Percentiles rank a stretch among this genome's conserved stretches.
phyloP scores from a whole-genome alignment of 2,888 invertebrate genomes.

The Acanthosepion pharaonis region DNA sequence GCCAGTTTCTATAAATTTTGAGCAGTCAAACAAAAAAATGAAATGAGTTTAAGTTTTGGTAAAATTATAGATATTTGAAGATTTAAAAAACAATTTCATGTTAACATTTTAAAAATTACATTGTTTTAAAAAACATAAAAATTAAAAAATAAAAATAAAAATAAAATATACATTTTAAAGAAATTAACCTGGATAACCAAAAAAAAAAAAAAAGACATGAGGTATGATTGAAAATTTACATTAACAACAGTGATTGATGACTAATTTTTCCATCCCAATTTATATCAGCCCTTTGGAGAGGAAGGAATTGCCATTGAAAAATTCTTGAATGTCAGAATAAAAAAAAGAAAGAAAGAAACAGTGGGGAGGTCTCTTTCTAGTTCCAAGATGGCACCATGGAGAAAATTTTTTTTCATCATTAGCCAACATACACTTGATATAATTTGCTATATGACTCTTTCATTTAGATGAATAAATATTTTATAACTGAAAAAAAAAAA shows the following conservation, averaged over 20 bases:
- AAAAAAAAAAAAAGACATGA: background rate
- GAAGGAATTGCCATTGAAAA: background rate
- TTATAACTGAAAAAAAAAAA: slow-evolving; percentile 79
- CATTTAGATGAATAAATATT: slow-evolving; percentile 92
- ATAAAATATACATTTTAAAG: background rate
- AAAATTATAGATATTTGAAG: background rate
- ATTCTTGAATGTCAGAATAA: slow-evolving; percentile 6
- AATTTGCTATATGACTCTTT: no score
- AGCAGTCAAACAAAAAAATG: slow-evolving; percentile 14
- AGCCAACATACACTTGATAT: slow-evolving; percentile 77
- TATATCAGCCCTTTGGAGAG: background rate
- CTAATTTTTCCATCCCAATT: background rate
- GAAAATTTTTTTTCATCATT: background rate
- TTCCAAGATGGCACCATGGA: background rate
- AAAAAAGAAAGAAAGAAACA: background rate
- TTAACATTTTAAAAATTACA: background rate
- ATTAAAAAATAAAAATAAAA: background rate
- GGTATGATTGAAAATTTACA: background rate
- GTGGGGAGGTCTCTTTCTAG: no score
- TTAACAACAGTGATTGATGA: background rate
- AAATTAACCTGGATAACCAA: background rate
- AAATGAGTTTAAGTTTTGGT: no score
- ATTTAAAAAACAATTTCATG: background rate
- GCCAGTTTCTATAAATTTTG: background rate
- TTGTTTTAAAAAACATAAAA: no score